Evolutionary conservation across 2,113 vertebrate genomes (phyloP).

Genomic region (Lophochroa leadbeateri): DNA sequence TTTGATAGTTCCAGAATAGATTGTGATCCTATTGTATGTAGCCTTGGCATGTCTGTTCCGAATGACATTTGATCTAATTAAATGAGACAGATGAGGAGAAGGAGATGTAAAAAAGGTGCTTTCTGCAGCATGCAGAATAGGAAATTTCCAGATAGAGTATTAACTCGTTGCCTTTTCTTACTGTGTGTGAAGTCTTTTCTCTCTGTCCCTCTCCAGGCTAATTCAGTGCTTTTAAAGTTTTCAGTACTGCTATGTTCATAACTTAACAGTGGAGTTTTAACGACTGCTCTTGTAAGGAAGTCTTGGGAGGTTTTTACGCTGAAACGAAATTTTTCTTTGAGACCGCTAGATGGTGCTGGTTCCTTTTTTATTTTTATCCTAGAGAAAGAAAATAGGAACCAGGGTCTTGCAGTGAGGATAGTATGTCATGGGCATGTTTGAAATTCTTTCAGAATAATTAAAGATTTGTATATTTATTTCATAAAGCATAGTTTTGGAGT

Average conservation of each 20-base stretch:
- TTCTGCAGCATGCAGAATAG: background rate
- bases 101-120: background rate
- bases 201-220: background rate
- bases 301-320: background rate
- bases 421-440: background rate
- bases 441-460: conserved; percentile 10
- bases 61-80: background rate
- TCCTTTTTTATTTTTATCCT: conserved; percentile 24
- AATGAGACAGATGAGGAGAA: background rate
- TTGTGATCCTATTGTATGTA: background rate
- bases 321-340: background rate
- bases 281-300: background rate
- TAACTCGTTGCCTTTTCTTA: background rate
- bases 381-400: background rate
- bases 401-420: background rate
- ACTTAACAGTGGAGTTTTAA: background rate
- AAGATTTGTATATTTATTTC: background rate
- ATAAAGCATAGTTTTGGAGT: background rate
- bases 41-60: background rate
- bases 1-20: background rate
- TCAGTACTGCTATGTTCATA: background rate
- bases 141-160: background rate
- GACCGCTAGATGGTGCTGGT: conserved; percentile 75
- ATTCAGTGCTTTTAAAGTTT: background rate
- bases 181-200: background rate